Base-by-base conservation (phyloP, 1,140 invertebrate species). In the Dreissena polymorpha region DNA sequence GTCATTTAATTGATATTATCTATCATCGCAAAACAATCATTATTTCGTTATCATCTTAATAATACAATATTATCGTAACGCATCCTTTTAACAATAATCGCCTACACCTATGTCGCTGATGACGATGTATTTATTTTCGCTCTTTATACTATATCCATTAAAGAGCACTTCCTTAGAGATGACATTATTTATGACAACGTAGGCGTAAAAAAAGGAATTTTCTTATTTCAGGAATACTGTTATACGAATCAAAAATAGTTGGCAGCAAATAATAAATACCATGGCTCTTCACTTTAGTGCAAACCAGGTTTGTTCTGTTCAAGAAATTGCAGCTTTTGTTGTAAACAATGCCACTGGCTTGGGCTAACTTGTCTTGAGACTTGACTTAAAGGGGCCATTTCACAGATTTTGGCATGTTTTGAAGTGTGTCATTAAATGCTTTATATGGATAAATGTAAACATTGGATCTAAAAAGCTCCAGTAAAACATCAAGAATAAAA, bases 261-360 rank as follows among this genome's bases (percentile, higher is more conserved):
- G 0, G 7, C 49, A 29, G n/a, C 27, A 13, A 16, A 51, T 21
- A 39, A 14, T 49, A 8, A 10, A 12, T 75, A 88, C 49, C 8
- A 90, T 90, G 88, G 77, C 87, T 55, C 70, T 90, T 21, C 88
- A 88, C 84, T 90, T 88, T 70, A 87, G 85, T 79, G 88, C 88
- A 72, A 87, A 90, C 67, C 88, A 90, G 87, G 88, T 89, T 72
- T 72, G 85, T 55, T 39, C 39, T 5, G 39, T 8, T 8, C 39
- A 39, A 39, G 39, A 39, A 39, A 39, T 39, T 39, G 39, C 39
- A 39, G 39, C 39, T 39, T 5, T 5, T 5, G 39, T 2, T 39
- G 39, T 39, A 39, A 39, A 39, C 8, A 2, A 2, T 5, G 39
- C 39, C n/a, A n/a, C n/a, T n/a, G n/a, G 39, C 39, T 39, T 2